Evolutionary conservation across 2,113 vertebrate species (phyloP).

Genomic region (Malurus cyaneus): DNA sequence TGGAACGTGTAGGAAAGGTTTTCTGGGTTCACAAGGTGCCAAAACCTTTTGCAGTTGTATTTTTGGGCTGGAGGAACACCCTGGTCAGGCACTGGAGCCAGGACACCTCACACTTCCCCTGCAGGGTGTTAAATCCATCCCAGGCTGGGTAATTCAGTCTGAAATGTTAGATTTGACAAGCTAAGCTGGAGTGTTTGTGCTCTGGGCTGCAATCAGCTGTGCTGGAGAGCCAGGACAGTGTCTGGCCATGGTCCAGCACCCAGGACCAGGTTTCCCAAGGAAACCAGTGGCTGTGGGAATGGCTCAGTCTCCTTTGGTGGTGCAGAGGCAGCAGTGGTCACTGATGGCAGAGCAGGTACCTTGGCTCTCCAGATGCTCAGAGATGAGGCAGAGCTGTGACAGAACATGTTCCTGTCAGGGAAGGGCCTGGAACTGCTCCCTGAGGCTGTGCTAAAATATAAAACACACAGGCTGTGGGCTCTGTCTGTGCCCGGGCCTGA

Average conservation of each 20-base stretch:
- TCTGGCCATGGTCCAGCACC: rapidly evolving
- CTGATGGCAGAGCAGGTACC: not conserved
- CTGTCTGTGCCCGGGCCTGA: rapidly evolving
- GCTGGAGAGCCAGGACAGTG: not conserved
- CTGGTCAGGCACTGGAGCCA: not conserved
- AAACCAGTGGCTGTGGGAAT: not conserved
- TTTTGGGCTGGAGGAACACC: not conserved
- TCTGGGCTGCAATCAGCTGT: not conserved
- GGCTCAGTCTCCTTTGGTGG: not conserved
- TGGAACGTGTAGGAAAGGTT: not conserved
- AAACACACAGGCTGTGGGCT: rapidly evolving
- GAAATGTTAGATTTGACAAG: not conserved
- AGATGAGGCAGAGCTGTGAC: not conserved
- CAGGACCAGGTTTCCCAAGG: not conserved
- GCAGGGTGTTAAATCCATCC: not conserved
- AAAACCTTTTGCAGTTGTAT: not conserved
- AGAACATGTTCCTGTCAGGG: rapidly evolving
- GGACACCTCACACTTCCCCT: not conserved
- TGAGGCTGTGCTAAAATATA: not conserved
- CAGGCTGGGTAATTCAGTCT: rapidly evolving
- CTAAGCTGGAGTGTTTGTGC: rapidly evolving
- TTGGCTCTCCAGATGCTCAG: not conserved
- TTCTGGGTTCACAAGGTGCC: not conserved
- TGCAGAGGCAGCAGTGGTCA: rapidly evolving
- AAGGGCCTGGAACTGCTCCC: not conserved